Conservation (phyloP, 2,797 vertebrate species). For the Propithecus perrieri region DNA sequence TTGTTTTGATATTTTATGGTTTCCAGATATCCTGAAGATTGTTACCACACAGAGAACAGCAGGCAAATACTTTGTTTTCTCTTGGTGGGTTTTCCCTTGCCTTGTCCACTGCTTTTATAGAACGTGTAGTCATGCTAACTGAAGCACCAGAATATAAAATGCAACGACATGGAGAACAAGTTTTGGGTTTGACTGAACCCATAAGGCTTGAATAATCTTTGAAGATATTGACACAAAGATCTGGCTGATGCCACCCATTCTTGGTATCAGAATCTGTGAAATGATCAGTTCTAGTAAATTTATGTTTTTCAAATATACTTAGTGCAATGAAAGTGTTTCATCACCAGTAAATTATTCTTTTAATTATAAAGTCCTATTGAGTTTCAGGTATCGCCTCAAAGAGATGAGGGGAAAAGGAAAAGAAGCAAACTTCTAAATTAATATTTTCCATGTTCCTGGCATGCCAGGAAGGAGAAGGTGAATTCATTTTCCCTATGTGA, state of each 20-base stretch:
- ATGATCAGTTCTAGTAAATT: conserved; percentile 56
- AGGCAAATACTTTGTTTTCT: neutral
- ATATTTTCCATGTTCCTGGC: neutral
- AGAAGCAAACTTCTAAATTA: conserved; percentile 17
- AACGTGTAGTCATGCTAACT: conserved; percentile 20
- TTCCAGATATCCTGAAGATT: conserved; percentile 14
- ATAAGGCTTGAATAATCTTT: conserved; percentile 56
- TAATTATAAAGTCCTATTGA: conserved; percentile 24
- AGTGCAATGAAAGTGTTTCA: conserved; percentile 53
- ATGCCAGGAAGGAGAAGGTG: neutral
- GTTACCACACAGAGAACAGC: neutral
- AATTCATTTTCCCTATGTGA: conserved; percentile 49
- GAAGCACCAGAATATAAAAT: conserved; percentile 39
- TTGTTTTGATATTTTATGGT: conserved; percentile 10
- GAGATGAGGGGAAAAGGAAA: neutral
- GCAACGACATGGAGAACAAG: conserved; percentile 57
- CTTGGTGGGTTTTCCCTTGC: conserved; percentile 20
- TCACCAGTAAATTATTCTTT: conserved; percentile 41
- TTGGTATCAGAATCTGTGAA: conserved; percentile 56
- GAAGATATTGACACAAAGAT: conserved; percentile 65
- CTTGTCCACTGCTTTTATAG: neutral
- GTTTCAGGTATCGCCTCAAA: conserved; percentile 44
- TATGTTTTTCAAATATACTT: conserved; percentile 64
- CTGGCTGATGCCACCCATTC: conserved; percentile 46
- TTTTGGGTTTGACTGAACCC: conserved; percentile 52